Conservation (phyloP, 2,888 invertebrate genomes). For the Rhaphigaster nebulosa region DNA sequence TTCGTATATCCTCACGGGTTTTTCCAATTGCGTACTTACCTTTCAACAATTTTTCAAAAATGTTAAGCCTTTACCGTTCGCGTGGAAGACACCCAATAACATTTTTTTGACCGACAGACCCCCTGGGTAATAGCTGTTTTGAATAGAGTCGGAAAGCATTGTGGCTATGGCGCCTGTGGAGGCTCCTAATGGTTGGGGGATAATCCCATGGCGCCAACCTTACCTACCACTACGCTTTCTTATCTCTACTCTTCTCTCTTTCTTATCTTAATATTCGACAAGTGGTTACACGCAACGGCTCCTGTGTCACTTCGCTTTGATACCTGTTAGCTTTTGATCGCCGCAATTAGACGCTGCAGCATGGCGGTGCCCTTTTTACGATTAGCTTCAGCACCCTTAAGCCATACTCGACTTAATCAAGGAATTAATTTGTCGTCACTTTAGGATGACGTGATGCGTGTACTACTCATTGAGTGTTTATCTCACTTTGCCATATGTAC, state of each 20-base stretch:
- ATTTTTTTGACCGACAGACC: not conserved
- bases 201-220: constrained; percentile 39
- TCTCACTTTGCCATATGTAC: too few species aligned
- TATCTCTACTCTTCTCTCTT: not conserved
- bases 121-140: not conserved
- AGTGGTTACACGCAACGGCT: constrained; percentile 9
- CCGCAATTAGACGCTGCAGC: not conserved
- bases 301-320: not conserved
- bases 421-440: too few species aligned
- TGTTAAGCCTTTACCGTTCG: not conserved
- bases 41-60: not conserved
- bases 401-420: too few species aligned
- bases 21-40: not conserved
- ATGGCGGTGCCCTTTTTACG: not conserved
- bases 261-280: constrained; percentile 39
- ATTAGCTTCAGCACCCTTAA: not conserved
- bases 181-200: constrained; percentile 11
- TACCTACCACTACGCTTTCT: not conserved
- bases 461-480: too few species aligned
- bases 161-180: not conserved
- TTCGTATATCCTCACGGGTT: too few species aligned
- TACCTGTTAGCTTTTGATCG: not conserved
- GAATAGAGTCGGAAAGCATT: constrained; percentile 16
- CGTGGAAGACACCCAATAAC: not conserved
- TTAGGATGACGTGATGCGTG: too few species aligned